Base-by-base conservation (phyloP, 2,797 vertebrate genomes). In the Hypotaenidia okinawae region DNA sequence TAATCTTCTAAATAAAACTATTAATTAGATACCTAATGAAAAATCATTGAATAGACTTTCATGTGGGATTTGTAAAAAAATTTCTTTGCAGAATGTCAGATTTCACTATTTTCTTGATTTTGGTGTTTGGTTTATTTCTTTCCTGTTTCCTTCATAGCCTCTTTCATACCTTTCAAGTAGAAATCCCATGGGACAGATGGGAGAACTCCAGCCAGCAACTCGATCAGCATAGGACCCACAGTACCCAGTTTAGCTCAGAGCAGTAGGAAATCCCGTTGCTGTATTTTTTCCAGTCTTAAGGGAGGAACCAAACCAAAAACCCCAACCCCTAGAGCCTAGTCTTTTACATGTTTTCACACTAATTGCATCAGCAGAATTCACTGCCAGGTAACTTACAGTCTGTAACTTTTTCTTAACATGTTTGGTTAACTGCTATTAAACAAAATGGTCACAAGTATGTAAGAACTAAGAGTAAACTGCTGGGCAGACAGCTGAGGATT, bases 361-460 rank as follows among this genome's bases (percentile, higher is more conserved):
- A 32, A 92, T 83, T 86, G 54, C 63, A 83, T 97, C 95, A 96
- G 96, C 94, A 96, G 81, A 97, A 95, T 96, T 85, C 73, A 47
- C 61, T 91, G 69, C 89, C 3, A 33, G 84, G 69, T 11, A 63
- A 93, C 66, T 93, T 78, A 37, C 66, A 91, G 69, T 74, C 74
- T 74, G 62, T 32, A 96, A 93, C 81, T 79, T 93, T 86, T 93
- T 63, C 87, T 68, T 39, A 87, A 89, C 49, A 52, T 67, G 70
- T 61, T 57, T 97, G 97, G 97, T 94, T 35, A 43, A 39, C 55
- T 77, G 96, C 96, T 95, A 93, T 35, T 12, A 75, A 30, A 70
- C 39, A 59, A 77, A 93, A 83, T 5, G 11, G 55, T 30, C 27
- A n/a, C 55, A 66, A 8, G 9, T n/a, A 37, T 8, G 6, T 22